Conservation (phyloP, 2,888 invertebrate species). For the Rhorus exstirpatorius region DNA sequence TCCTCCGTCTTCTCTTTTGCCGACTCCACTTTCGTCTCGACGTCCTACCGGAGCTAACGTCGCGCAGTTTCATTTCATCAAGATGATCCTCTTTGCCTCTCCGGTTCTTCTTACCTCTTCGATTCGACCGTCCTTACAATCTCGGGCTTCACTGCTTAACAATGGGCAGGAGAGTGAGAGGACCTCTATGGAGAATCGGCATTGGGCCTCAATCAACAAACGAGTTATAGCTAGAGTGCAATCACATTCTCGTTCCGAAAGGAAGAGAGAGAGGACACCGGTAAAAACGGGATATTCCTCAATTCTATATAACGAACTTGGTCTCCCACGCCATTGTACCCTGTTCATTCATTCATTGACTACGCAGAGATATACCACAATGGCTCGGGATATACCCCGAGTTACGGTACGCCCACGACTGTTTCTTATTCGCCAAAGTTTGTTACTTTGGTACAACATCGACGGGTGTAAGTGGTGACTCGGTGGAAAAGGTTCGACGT, state of each 20-base stretch:
- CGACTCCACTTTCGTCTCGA: constrained; percentile 37
- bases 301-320: constrained; percentile 23
- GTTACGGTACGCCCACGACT: constrained; percentile 34
- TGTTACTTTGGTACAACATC: constrained; percentile 40
- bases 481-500: constrained; percentile 21
- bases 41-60: background rate
- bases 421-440: constrained; percentile 42
- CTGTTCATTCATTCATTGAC: constrained; percentile 1
- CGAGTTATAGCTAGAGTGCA: constrained; percentile 39
- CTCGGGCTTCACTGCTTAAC: constrained; percentile 47
- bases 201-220: constrained; percentile 66
- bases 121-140: constrained; percentile 45
- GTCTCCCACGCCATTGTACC: constrained; percentile 2
- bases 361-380: background rate
- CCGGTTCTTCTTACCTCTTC: constrained; percentile 20
- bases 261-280: constrained; percentile 4
- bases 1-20: constrained; percentile 23
- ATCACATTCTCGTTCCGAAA: constrained; percentile 24
- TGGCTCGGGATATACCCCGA: constrained; percentile 9
- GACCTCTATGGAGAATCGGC: constrained; percentile 33
- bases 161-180: constrained; percentile 36
- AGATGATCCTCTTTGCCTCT: constrained; percentile 57
- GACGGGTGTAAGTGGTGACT: constrained; percentile 2
- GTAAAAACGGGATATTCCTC: constrained; percentile 38
- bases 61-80: constrained; percentile 60